A percentile compares a stretch with the other conserved stretches of the same genome.
Conservation (phyloP, 2,113 vertebrate species). For the Odobenus rosmarus region DNA sequence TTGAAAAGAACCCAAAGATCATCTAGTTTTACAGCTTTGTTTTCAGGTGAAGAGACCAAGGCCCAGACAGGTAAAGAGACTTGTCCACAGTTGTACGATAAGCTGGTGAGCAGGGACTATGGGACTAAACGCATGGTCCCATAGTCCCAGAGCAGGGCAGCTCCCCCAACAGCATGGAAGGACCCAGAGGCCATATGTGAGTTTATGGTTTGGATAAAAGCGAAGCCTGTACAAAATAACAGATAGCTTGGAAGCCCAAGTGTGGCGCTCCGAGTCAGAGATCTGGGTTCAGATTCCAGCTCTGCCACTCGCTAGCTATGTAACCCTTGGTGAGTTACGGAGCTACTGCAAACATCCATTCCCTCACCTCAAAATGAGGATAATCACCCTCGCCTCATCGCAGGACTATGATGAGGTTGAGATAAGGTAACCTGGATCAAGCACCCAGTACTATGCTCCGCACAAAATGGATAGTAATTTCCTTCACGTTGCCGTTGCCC, state of each 20-base stretch:
- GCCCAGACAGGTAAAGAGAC: background rate
- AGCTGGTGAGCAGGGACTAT: background rate
- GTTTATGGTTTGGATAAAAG: background rate
- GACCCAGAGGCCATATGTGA: background rate
- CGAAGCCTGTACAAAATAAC: background rate
- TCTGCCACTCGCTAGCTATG: fast-evolving
- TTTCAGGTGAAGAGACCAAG: background rate
- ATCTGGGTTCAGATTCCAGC: background rate
- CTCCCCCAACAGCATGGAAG: fast-evolving
- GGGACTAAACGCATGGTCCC: background rate
- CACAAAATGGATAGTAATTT: background rate
- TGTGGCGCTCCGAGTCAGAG: background rate
- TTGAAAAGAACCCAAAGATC: background rate
- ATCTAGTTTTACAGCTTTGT: background rate
- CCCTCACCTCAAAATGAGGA: background rate
- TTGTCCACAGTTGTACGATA: background rate
- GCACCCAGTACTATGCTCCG: too few species aligned
- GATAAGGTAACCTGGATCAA: background rate
- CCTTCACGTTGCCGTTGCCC: background rate
- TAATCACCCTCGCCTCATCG: fast-evolving
- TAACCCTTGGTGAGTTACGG: background rate
- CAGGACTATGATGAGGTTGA: fast-evolving
- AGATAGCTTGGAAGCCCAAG: background rate
- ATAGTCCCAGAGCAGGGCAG: background rate
- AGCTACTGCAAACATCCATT: too few species aligned